Evolutionary conservation across 2,113 vertebrate species (phyloP), one percentile per base, ranked within the genome.

Genomic region (Pomatorhinus ruficollis): DNA sequence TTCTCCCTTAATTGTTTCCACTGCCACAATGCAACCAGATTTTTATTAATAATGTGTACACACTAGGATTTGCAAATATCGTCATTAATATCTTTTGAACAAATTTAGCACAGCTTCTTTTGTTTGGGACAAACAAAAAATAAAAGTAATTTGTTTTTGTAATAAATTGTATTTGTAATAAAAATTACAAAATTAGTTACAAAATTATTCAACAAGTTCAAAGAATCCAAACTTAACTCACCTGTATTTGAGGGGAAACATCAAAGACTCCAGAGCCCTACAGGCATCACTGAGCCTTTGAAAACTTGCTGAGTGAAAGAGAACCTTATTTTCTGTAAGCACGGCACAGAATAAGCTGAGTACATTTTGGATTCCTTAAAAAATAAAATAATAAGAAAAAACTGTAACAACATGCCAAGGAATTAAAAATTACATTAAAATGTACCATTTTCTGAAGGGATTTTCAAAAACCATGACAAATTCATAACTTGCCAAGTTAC

Each of bases 221-320:
- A 66, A 79, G 39, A 83, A 44, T 37, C 30, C 57, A 61, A 65
- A 44, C 10, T 61, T 95, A 87, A 76, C 97, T 98, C 94, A 99
- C 99, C 99, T 99, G 94, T 99, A 99, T 96, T 99, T 99, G 40
- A 99, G 98, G 63, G 99, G 99, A 98, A 99, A 99, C 98, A 99
- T 99, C 93, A 99, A 98, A 70, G 99, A 98, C 97, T 99, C 99
- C 85, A 99, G 97, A 52, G 99, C 99, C 54, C 99, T 98, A 71
- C 98, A 99, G 17, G 99, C 99, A 98, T 99, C 99, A 49, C 98
- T 99, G 22, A 99, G 98, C 95, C 99, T 98, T 98, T 99, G 99
- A 97, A 99, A 99, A 97, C 99, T 99, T 95, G 98, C 98, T 60
- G 99, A 99, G 97, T 99, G 99, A 97, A 99, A 99, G 70, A 99